These are phyloP conservation scores for Megastigmus dorsalis DNA, from an alignment of 2,888 invertebrate species.

Conservation along the genomic window DNA sequence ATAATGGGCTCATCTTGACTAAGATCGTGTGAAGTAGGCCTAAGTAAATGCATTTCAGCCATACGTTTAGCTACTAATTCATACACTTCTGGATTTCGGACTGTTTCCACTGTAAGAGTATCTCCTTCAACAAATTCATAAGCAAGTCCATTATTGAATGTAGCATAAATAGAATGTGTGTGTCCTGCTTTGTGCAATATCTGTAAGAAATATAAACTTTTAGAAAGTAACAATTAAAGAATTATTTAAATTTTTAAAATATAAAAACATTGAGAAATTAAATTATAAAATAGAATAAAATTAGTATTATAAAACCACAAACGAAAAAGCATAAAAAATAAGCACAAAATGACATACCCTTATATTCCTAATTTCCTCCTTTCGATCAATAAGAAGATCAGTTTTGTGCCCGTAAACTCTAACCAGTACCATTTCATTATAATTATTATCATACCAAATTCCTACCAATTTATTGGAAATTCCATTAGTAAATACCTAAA, in stretches of 20 bases:
- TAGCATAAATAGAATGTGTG: slow-evolving; percentile 91
- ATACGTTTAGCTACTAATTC: slow-evolving; percentile 86
- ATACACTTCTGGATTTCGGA: slow-evolving; percentile 81
- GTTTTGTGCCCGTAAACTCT: slow-evolving; percentile 96
- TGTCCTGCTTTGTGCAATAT: slow-evolving; percentile 83
- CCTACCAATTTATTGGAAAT: slow-evolving; percentile 94
- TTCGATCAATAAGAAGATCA: slow-evolving; percentile 92
- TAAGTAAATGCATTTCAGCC: slow-evolving; percentile 87
- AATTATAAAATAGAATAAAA: slow-evolving; percentile 1
- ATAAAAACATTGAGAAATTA: too few relatives aligned
- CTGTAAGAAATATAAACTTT: slow-evolving; percentile 64
- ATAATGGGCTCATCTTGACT: slow-evolving; percentile 78
- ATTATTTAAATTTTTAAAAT: neutral
- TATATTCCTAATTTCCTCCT: slow-evolving; percentile 82
- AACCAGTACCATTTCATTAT: slow-evolving; percentile 85
- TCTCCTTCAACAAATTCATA: slow-evolving; percentile 92
- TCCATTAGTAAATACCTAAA: slow-evolving; percentile 93
- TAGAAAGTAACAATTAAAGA: neutral
- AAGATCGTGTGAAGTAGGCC: slow-evolving; percentile 53
- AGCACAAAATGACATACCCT: slow-evolving; percentile 62
- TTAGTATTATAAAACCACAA: slow-evolving; percentile 7
- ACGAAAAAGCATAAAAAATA: neutral
- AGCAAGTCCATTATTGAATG: slow-evolving; percentile 94
- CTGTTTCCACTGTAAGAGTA: slow-evolving; percentile 82
- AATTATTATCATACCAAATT: slow-evolving; percentile 72